These are phyloP conservation scores for Climacteris rufus DNA, from an alignment of 2,113 vertebrate genomes.

Conservation along the genomic window DNA sequence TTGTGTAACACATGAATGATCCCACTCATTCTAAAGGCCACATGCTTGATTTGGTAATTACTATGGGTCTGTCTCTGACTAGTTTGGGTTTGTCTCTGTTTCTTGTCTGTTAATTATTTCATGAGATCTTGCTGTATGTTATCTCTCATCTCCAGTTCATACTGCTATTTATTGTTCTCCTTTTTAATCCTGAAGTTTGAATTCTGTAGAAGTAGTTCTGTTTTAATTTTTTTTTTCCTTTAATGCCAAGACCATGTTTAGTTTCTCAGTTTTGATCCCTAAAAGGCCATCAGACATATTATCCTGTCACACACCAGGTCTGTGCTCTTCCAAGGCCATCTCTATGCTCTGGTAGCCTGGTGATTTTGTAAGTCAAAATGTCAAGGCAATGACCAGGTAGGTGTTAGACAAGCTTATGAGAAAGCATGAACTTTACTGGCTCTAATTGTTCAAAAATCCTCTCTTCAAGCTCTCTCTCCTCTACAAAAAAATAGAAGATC, in stretches of 20 bases:
- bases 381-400: neutral
- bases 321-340: neutral
- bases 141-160: constrained; percentile 24
- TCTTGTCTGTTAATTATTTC: constrained; percentile 66
- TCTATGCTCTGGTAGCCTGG: neutral
- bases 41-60: constrained; percentile 75
- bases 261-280: neutral
- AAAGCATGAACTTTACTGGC: neutral
- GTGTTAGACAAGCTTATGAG: neutral
- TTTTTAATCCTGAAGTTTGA: neutral
- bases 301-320: neutral
- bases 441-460: neutral
- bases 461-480: neutral
- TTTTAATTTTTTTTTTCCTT: neutral
- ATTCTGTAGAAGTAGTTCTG: neutral
- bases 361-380: neutral
- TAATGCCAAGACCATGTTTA: neutral
- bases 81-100: constrained; percentile 65
- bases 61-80: constrained; percentile 63
- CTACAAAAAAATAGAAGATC: neutral
- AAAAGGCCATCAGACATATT: neutral
- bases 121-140: constrained; percentile 44
- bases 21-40: constrained; percentile 64
- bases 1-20: constrained; percentile 70
- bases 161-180: neutral